Percentiles rank a stretch among this genome's conserved stretches.
phyloP scores from a whole-genome alignment of 1,140 invertebrate genomes.

The Caligus rogercresseyi region DNA sequence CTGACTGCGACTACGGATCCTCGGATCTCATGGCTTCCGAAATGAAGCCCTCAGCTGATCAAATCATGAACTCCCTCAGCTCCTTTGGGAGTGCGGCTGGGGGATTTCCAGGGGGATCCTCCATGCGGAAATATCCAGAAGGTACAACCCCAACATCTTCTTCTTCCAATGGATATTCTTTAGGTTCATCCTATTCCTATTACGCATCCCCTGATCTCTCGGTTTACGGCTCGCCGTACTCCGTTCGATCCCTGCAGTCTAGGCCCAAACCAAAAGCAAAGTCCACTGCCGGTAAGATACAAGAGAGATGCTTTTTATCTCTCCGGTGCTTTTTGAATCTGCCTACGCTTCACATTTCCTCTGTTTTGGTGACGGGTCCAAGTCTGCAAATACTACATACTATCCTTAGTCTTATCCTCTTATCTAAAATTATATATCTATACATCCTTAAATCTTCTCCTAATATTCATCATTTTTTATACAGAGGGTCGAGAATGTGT shows the following conservation, averaged over 20 bases:
- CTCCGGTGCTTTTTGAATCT: not conserved
- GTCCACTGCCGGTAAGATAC: slow-evolving; percentile 12
- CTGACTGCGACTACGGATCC: not conserved
- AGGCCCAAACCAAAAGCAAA: slow-evolving; percentile 10
- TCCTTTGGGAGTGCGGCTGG: not conserved
- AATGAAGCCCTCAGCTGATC: not conserved
- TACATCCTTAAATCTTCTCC: not conserved
- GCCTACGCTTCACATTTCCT: not conserved
- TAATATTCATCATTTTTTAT: slow-evolving; percentile 24
- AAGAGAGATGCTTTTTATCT: not conserved
- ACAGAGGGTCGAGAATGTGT: slow-evolving; percentile 83
- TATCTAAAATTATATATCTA: not conserved
- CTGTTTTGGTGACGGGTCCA: not conserved
- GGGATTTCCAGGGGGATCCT: not conserved
- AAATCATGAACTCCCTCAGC: not conserved
- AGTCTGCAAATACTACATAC: not conserved
- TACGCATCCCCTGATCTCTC: not conserved
- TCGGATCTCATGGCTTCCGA: slow-evolving; percentile 3
- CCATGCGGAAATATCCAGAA: slow-evolving; percentile 4
- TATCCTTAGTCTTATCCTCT: not conserved
- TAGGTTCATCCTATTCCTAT: slow-evolving; percentile 8
- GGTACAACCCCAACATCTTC: not conserved
- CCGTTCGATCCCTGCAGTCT: slow-evolving; percentile 2
- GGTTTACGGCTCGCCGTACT: not conserved
- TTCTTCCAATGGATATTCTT: slow-evolving; percentile 4